These are phyloP conservation scores for Cochlearius cochlearius DNA, from an alignment of 2,113 vertebrate genomes.

Conservation along the genomic window DNA sequence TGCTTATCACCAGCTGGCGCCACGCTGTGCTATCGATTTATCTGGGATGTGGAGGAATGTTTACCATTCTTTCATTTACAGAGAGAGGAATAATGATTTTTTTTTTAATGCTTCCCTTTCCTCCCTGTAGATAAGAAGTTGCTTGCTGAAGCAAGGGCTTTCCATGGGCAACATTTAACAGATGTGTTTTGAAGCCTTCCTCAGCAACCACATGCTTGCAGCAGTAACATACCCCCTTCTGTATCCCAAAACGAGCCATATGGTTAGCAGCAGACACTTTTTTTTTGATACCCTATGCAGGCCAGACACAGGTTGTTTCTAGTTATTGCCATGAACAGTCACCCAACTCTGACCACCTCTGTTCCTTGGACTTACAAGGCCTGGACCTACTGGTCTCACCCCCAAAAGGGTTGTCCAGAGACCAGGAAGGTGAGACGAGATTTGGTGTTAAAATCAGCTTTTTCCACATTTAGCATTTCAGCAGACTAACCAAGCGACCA, in stretches of 20 bases:
- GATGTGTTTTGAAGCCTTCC: constrained; percentile 11
- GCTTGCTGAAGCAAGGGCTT: background rate
- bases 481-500: background rate
- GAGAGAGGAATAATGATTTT: background rate
- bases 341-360: background rate
- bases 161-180: background rate
- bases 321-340: background rate
- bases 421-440: background rate
- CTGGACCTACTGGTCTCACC: background rate
- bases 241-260: background rate
- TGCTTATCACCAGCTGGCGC: background rate
- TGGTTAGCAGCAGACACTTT: background rate
- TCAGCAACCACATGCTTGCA: background rate
- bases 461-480: background rate
- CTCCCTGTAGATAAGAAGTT: background rate
- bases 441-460: background rate
- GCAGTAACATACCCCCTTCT: background rate
- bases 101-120: constrained; percentile 2
- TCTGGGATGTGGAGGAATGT: background rate
- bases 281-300: background rate
- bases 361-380: background rate
- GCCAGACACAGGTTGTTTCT: background rate
- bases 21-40: background rate
- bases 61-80: background rate
- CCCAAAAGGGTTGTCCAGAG: background rate